phyloP scores from a whole-genome alignment of 2,797 vertebrate species.

The Micrastur ruficollis region DNA sequence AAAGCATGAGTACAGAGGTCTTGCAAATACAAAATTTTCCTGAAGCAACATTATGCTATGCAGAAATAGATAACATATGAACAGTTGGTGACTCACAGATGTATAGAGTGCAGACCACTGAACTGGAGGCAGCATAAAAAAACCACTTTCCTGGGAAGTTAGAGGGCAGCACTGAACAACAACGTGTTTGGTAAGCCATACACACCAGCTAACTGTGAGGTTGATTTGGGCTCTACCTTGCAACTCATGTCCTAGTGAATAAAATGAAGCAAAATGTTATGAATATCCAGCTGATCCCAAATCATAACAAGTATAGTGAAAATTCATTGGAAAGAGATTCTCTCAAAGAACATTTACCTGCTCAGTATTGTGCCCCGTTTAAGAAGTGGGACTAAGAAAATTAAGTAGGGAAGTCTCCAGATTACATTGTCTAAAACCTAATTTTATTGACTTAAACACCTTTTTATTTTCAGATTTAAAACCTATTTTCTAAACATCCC shows the following conservation, averaged over 20 bases:
- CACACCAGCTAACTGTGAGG: not conserved
- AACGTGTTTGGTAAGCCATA: not conserved
- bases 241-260: not conserved
- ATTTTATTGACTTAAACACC: not conserved
- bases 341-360: not conserved
- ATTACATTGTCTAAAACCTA: not conserved
- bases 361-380: not conserved
- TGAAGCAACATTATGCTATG: not conserved
- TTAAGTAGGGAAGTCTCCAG: not conserved
- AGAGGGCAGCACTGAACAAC: not conserved
- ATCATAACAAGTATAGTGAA: not conserved
- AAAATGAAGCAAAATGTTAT: not conserved
- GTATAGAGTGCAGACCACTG: not conserved
- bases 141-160: not conserved
- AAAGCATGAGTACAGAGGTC: not conserved
- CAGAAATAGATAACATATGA: not conserved
- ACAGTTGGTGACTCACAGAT: not conserved
- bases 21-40: not conserved
- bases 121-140: not conserved
- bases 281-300: not conserved
- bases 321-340: not conserved
- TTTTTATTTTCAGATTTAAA: conserved; percentile 47
- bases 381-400: not conserved
- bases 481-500: conserved; percentile 67
- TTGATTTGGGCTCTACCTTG: not conserved